Conservation (phyloP, 1,140 invertebrate genomes). For the Bombus fervidus region DNA sequence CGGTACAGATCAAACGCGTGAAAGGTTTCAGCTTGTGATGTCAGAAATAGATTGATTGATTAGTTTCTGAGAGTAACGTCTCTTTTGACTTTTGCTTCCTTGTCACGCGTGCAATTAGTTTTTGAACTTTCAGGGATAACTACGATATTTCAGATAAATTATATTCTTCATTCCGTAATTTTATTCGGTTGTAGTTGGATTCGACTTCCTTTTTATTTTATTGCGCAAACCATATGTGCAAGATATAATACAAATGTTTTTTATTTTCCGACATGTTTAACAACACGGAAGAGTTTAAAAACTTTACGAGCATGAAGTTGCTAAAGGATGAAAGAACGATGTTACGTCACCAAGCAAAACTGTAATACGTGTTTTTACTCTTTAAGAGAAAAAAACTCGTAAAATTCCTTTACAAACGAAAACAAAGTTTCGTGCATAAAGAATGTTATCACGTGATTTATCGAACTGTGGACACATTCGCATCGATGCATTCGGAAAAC, state of each 20-base stretch:
- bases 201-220: no score
- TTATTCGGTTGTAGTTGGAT: no score
- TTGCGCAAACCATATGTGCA: no score
- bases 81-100: neutral
- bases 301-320: no score
- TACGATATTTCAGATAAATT: neutral
- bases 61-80: neutral
- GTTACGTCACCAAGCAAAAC: no score
- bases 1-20: neutral
- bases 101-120: neutral
- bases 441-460: neutral
- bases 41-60: constrained; percentile 2
- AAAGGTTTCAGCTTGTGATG: neutral
- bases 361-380: neutral
- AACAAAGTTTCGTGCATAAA: neutral
- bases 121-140: neutral
- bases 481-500: neutral
- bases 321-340: no score
- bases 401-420: neutral
- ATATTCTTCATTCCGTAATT: neutral
- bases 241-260: no score
- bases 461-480: neutral
- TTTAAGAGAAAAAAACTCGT: neutral
- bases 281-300: no score
- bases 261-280: no score